A percentile compares a stretch with the other conserved stretches of the same genome.
These are phyloP conservation scores for Meandrusa payeni DNA, from an alignment of 2,888 invertebrate species.

Conservation along the genomic window DNA sequence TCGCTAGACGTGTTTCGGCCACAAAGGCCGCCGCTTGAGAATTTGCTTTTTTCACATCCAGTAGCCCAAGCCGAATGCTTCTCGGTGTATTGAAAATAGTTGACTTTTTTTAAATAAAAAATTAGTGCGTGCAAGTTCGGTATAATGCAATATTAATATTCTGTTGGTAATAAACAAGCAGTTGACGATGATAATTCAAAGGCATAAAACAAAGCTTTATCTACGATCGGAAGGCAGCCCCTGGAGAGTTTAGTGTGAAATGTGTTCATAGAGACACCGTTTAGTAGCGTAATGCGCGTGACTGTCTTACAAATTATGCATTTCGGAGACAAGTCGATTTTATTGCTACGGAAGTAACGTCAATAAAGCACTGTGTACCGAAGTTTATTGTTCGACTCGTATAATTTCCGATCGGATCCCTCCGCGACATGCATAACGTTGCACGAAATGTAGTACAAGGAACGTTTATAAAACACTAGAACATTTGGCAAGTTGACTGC, in stretches of 20 bases:
- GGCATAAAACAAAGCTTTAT: constrained; percentile 76
- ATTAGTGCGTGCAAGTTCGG: constrained; percentile 57
- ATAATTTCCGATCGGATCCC: constrained; percentile 67
- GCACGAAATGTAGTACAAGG: constrained; percentile 51
- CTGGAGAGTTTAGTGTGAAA: constrained; percentile 75
- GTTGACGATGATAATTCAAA: constrained; percentile 72
- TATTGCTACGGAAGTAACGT: constrained; percentile 77
- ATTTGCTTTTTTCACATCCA: constrained; percentile 27
- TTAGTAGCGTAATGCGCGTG: constrained; percentile 78
- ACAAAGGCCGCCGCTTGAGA: constrained; percentile 69
- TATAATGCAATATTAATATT: constrained; percentile 76
- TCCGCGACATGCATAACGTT: constrained; percentile 57
- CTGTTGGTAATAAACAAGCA: constrained; percentile 67
- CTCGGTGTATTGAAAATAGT: constrained; percentile 9
- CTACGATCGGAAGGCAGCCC: constrained; percentile 68
- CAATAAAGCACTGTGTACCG: constrained; percentile 76
- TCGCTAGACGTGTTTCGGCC: constrained; percentile 68
- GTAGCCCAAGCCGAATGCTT: constrained; percentile 9
- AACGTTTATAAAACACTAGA: constrained; percentile 26
- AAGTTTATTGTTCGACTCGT: constrained; percentile 69
- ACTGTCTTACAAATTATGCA: constrained; percentile 78
- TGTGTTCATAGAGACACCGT: constrained; percentile 78
- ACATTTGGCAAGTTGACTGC: constrained; percentile 13
- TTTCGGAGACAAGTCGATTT: constrained; percentile 76
- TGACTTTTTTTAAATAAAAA: constrained; percentile 14